Evolutionary conservation across 2,113 vertebrate genomes (phyloP).

Genomic region (Nycticorax nycticorax): DNA sequence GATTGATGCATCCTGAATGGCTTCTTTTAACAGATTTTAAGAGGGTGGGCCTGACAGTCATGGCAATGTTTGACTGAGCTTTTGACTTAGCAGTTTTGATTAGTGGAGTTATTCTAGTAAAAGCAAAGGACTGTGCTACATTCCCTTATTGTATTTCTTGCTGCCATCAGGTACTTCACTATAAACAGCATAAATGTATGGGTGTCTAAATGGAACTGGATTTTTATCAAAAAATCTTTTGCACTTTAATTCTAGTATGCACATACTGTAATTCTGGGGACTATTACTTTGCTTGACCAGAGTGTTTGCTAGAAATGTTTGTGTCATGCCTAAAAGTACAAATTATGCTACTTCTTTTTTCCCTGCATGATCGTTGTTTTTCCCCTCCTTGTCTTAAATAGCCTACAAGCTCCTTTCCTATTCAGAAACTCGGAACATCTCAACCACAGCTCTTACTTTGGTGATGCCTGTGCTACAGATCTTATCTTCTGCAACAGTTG

Average conservation of each 20-base stretch:
- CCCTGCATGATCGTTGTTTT: neutral
- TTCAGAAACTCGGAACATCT: constrained; percentile 52
- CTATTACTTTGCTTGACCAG: neutral
- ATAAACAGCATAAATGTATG: neutral
- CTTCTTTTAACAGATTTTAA: neutral
- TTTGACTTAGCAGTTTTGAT: neutral
- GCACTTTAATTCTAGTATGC: neutral
- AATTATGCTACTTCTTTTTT: neutral
- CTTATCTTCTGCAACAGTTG: constrained; percentile 78
- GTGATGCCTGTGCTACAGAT: constrained; percentile 90
- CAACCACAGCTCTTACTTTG: constrained; percentile 74
- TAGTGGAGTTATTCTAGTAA: neutral
- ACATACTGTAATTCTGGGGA: neutral
- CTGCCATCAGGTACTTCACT: neutral
- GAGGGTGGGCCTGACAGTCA: neutral
- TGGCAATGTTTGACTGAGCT: neutral
- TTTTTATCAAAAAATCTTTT: neutral
- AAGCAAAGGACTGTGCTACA: neutral
- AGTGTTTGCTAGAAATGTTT: neutral
- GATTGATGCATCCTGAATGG: neutral
- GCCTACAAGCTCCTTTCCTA: constrained; percentile 79
- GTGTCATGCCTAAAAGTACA: neutral
- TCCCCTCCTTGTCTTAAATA: constrained; percentile 43
- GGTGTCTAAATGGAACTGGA: neutral
- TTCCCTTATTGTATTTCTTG: neutral